phyloP scores from a whole-genome alignment of 2,888 invertebrate genomes.

The Hyalella azteca region DNA sequence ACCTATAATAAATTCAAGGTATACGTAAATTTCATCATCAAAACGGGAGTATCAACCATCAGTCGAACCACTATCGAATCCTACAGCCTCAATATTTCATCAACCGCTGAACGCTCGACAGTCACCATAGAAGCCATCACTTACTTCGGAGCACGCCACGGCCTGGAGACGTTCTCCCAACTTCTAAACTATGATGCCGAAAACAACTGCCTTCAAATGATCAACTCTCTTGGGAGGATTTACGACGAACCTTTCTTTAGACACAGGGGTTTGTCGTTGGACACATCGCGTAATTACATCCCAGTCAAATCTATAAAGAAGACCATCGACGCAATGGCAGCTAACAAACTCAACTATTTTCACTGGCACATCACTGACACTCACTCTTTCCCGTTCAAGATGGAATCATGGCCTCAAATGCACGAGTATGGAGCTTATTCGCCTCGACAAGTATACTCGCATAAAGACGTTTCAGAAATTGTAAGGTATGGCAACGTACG shows the following conservation, averaged over 20 bases:
- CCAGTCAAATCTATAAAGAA: constrained; percentile 46
- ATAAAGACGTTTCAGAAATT: constrained; percentile 74
- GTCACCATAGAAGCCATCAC: constrained; percentile 44
- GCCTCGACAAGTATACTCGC: constrained; percentile 69
- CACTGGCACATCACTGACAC: constrained; percentile 67
- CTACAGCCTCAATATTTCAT: constrained; percentile 40
- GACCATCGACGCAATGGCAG: constrained; percentile 55
- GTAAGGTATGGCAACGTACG: constrained; percentile 78
- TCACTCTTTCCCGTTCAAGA: constrained; percentile 67
- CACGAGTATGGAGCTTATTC: constrained; percentile 57
- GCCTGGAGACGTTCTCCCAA: constrained; percentile 56
- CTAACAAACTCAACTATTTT: constrained; percentile 64
- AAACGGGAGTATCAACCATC: not conserved
- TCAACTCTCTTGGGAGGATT: constrained; percentile 39
- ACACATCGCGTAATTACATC: constrained; percentile 65
- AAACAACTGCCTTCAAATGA: constrained; percentile 44
- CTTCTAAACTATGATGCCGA: constrained; percentile 52
- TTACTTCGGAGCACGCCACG: constrained; percentile 58
- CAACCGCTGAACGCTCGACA: not conserved
- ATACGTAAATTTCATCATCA: not conserved
- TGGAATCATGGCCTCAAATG: constrained; percentile 60
- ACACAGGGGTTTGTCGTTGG: constrained; percentile 68
- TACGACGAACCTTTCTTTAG: constrained; percentile 67
- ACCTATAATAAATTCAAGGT: not conserved
- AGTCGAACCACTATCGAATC: constrained; percentile 40